Conservation (phyloP, 2,113 vertebrate genomes). For the Periophthalmus modestus region DNA sequence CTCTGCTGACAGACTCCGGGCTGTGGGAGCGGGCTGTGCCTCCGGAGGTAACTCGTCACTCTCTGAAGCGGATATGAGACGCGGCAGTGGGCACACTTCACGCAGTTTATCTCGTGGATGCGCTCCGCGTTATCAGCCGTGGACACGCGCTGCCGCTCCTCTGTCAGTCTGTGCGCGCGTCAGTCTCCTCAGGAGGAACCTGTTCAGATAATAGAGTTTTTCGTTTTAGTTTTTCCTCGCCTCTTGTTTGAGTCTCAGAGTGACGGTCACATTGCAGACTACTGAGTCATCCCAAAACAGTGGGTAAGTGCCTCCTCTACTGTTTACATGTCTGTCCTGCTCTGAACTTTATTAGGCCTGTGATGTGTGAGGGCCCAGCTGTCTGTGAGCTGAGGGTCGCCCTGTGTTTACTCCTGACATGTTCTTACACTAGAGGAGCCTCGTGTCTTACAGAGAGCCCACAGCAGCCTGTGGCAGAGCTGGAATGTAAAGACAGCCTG, state of each 20-base stretch:
- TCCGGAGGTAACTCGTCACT: not conserved
- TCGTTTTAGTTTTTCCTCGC: not conserved
- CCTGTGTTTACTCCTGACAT: not conserved
- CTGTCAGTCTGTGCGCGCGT: not conserved
- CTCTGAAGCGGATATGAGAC: not conserved
- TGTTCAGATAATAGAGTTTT: not conserved
- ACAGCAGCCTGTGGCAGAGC: not conserved
- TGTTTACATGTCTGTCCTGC: not conserved
- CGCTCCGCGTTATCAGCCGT: not conserved
- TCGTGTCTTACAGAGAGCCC: not conserved
- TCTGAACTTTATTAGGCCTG: not conserved
- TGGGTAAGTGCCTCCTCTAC: not conserved
- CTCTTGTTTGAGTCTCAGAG: not conserved
- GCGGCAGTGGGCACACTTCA: not conserved
- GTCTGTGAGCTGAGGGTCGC: not conserved
- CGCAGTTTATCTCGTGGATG: not conserved
- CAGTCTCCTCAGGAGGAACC: not conserved
- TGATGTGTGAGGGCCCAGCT: not conserved
- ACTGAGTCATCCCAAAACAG: not conserved
- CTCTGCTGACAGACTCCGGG: not conserved
- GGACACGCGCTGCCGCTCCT: conserved; percentile 5
- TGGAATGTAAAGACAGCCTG: not conserved
- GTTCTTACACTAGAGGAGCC: not conserved
- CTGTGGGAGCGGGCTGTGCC: not conserved
- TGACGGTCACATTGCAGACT: not conserved